Base-by-base conservation (phyloP, 1,140 invertebrate species). In the Ectropis grisescens region DNA sequence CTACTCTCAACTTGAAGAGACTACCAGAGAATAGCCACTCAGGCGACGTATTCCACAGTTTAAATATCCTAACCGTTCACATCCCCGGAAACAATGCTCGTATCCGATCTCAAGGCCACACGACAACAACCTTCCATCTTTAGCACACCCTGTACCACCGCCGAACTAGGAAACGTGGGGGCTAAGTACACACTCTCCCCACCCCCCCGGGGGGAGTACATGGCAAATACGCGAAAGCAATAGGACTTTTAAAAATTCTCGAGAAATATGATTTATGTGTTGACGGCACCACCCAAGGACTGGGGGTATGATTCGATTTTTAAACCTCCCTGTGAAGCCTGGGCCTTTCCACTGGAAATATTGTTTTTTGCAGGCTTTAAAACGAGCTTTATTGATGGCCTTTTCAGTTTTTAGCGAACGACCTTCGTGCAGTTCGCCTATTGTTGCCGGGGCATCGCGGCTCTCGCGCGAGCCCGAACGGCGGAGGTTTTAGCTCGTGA, bases 221-320 rank as follows among this genome's bases (percentile, higher is more conserved):
- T 81, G 69, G 72, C 76, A 81, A 81, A 81, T 81, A 81, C 76
- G 76, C 76, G 76, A 81, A 81, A 81, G 76, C 76, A 81, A 81
- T 81, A 81, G 76, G 76, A 81, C 72, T 81, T 81, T 81, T 81
- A 81, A 81, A 81, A 81, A 78, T 81, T 78, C 72, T 76, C 76
- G 67, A 78, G 72, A 81, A 81, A 81, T 81, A 81, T 81, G 76
- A 81, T 81, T 81, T 81, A 81, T 81, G 70, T 81, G 76, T 81
- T 76, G 76, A 78, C 76, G 72, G 69, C 71, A 64, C 61, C 69
- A 60, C 57, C 58, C 75, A 80, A 80, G 75, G 71, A 61, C 71
- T 2, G 75, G 56, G 47, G 56, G 65, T 51, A 64, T 78, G 72
- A 78, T 80, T 78, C 72, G 72, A 78, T 80, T 80, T 80, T 80